Evolutionary conservation across 2,113 vertebrate species (phyloP).

Genomic region (Nothobranchius furzeri): DNA sequence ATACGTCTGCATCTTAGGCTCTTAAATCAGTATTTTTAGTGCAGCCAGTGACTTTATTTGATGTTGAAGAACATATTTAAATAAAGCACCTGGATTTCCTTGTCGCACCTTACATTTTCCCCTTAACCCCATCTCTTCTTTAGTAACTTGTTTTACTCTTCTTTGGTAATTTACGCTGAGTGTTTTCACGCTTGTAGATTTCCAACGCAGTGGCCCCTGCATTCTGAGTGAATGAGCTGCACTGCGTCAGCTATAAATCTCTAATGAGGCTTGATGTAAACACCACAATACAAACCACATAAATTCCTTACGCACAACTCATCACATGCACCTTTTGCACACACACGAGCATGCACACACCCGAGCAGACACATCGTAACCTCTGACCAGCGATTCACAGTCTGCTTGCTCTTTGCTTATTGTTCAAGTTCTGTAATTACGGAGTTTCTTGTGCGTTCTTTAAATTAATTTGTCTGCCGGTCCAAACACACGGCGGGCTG

Average conservation of each 20-base stretch:
- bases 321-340: slow-evolving; percentile 31
- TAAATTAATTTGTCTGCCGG: slow-evolving; percentile 40
- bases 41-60: too few species aligned
- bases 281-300: slow-evolving; percentile 54
- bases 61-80: not conserved
- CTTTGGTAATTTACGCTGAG: slow-evolving; percentile 36
- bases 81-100: not conserved
- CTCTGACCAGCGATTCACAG: slow-evolving; percentile 29
- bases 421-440: slow-evolving; percentile 41
- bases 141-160: slow-evolving; percentile 11
- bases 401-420: slow-evolving; percentile 39
- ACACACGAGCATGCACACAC: slow-evolving; percentile 1
- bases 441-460: slow-evolving; percentile 28
- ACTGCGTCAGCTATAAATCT: slow-evolving; percentile 60
- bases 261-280: slow-evolving; percentile 71
- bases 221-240: slow-evolving; percentile 56
- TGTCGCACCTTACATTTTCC: not conserved
- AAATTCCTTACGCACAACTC: slow-evolving; percentile 38
- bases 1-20: not conserved
- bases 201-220: slow-evolving; percentile 37
- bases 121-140: slow-evolving; percentile 3
- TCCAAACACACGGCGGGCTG: slow-evolving; percentile 7
- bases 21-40: too few species aligned
- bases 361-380: slow-evolving; percentile 16
- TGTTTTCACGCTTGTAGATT: slow-evolving; percentile 20